Evolutionary conservation across 2,797 vertebrate species (phyloP), one percentile per base, ranked within the genome.

Genomic region (Dermochelys coriacea): DNA sequence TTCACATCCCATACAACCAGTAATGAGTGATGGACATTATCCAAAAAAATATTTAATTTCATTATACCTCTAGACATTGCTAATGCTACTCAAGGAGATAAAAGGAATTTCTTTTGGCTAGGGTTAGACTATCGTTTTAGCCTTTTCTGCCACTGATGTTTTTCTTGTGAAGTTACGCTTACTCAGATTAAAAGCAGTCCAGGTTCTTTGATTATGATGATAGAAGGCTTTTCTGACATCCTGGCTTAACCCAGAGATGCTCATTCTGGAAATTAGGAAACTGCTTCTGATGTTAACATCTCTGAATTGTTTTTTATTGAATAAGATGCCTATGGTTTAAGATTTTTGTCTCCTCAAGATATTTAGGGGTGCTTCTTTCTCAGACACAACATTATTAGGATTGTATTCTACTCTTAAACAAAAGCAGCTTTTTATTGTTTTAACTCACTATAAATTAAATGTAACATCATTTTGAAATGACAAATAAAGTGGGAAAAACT

Each of bases 141-240:
- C 88, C 90, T 93, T 91, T 93, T 80, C 54, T 95, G 93, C 80
- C 16, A 82, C 88, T 75, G 68, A 91, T 86, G 77, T 51, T 51
- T 86, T 93, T 82, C 68, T 83, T 92, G 47, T 85, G 87, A 91
- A 93, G 59, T 90, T 93, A 52, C 45, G 51, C 37, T 6, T 16
- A 45, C 59, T 87, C 41, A 85, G 84, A 96, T 94, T 87, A 94
- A 94, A 95, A 84, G 87, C 71, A 37, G 11, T 64, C 52, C 27
- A 54, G 25, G 82, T 64, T 77, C 51, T 1, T 0, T 45, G 37
- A 84, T 84, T 61, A 55, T 50, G 75, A 31, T 29, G 90, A 61
- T 45, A 55, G 91, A 90, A 78, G 80, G 86, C 47, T 77, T 77
- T 49, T 77, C 27, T 29, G 25, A 16, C 45, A 74, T 91, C 21